phyloP scores from a whole-genome alignment of 2,888 invertebrate species.

The Plebejus melissa region DNA sequence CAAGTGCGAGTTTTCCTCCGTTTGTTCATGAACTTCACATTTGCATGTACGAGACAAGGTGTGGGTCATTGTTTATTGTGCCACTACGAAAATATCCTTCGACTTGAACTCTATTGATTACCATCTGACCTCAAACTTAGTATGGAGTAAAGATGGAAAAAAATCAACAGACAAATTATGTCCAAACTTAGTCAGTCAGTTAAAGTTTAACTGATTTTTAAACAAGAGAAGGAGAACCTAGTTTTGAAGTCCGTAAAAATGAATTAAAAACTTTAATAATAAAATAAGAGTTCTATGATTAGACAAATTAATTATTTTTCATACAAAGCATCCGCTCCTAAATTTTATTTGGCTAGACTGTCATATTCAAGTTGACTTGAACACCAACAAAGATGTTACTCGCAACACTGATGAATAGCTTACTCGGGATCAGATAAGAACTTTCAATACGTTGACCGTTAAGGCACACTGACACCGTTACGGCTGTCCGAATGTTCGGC shows the following conservation, averaged over 20 bases:
- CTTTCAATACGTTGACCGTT: conserved; percentile 53
- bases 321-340: not conserved
- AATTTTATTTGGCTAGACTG: not conserved
- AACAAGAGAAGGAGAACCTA: too few relatives aligned
- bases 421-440: not conserved
- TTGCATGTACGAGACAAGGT: conserved; percentile 28
- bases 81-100: not conserved
- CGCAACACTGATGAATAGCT: not conserved
- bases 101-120: not conserved
- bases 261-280: too few relatives aligned
- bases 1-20: conserved; percentile 27
- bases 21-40: conserved; percentile 32
- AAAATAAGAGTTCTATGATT: not conserved
- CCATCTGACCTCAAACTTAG: not conserved
- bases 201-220: too few relatives aligned
- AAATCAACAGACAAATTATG: not conserved
- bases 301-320: not conserved
- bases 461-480: conserved; percentile 69
- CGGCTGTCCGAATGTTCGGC: conserved; percentile 45
- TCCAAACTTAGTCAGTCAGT: too few relatives aligned
- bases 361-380: not conserved
- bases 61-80: conserved; percentile 7
- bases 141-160: too few relatives aligned
- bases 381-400: not conserved
- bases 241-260: too few relatives aligned